Conservation (phyloP, 1,140 invertebrate species). For the Trichomalopsis sarcophagae region DNA sequence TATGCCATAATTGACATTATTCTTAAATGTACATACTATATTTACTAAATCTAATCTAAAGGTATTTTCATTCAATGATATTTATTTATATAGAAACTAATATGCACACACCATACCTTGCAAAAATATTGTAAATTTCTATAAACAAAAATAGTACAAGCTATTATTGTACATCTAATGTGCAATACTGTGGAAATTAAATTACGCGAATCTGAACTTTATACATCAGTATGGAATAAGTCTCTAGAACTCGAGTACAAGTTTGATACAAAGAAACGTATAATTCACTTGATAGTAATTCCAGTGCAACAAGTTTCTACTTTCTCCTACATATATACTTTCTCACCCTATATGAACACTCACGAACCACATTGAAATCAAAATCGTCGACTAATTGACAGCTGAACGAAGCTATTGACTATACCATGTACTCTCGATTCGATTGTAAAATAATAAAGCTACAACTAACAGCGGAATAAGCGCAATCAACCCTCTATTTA, state of each 20-base stretch:
- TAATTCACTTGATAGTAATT: constrained; percentile 1
- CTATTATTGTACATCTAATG: too few species aligned
- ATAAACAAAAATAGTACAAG: too few species aligned
- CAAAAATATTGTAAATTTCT: too few species aligned
- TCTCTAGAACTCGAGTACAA: neutral
- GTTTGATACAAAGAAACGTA: neutral
- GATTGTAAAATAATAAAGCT: neutral
- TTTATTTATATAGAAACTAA: too few species aligned
- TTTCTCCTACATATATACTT: neutral
- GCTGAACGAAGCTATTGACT: neutral
- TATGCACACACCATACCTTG: too few species aligned
- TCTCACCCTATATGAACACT: neutral
- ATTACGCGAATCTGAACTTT: neutral
- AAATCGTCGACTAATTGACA: neutral
- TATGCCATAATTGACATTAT: too few species aligned
- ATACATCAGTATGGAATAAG: neutral
- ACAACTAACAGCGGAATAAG: neutral
- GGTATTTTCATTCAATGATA: too few species aligned
- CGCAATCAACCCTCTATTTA: neutral
- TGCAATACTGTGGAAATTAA: neutral
- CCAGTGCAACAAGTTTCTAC: neutral
- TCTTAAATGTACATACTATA: too few species aligned
- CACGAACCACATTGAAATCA: neutral
- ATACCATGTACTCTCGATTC: too few species aligned
- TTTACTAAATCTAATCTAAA: too few species aligned